Percentiles rank a stretch among this genome's conserved stretches.
These are phyloP conservation scores for Macropus fuliginosus DNA, from an alignment of 2,797 vertebrate species.

Conservation along the genomic window DNA sequence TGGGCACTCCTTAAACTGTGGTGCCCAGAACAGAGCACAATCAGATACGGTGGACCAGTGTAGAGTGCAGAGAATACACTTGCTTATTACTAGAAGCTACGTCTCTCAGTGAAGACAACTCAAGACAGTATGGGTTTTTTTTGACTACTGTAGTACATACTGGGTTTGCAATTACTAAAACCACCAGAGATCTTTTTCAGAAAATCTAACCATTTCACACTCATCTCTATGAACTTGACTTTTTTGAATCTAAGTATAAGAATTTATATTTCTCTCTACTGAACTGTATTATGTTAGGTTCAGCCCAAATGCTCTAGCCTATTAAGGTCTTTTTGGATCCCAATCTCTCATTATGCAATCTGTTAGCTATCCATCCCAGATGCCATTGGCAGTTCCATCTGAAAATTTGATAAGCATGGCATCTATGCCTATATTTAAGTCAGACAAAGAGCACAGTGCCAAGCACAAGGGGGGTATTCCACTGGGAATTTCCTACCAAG, in stretches of 20 bases:
- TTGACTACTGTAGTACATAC: background rate
- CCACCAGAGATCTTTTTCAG: background rate
- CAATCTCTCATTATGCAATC: background rate
- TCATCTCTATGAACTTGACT: background rate
- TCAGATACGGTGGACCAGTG: background rate
- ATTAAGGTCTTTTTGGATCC: background rate
- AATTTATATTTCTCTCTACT: background rate
- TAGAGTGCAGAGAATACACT: background rate
- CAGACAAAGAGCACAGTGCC: background rate
- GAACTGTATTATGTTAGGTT: background rate
- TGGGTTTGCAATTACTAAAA: background rate
- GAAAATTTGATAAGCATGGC: background rate
- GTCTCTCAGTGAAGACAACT: background rate
- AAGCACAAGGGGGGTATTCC: background rate
- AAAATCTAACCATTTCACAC: background rate
- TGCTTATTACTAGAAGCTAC: background rate
- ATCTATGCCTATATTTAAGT: background rate
- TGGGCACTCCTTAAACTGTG: background rate
- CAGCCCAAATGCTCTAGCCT: background rate
- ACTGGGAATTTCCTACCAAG: background rate
- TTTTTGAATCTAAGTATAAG: background rate
- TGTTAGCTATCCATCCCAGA: background rate
- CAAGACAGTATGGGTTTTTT: background rate
- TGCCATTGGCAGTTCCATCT: background rate
- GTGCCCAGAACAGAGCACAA: background rate